Base-by-base conservation (phyloP, 2,113 vertebrate genomes). In the Gallinago jamesoni region DNA sequence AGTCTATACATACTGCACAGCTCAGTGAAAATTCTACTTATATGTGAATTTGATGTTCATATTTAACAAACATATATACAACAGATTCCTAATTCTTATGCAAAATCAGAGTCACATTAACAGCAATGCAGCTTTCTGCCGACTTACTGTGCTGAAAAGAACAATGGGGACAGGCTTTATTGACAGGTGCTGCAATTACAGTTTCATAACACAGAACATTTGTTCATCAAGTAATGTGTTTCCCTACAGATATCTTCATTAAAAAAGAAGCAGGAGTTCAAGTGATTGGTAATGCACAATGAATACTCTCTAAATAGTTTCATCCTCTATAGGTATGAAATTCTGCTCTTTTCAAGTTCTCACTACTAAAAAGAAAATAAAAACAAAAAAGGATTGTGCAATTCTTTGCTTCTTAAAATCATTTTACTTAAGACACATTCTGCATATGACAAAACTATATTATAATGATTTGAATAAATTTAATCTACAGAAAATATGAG, bases 151-250 rank as follows among this genome's bases (percentile, higher is more conserved):
- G 50, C 41, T 86, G 63, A 93, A 88, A 96, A 84, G 85, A 96
- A 92, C 84, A 97, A 89, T 74, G 39, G 45, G 30, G 66, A 89
- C n/a, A 90, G 63, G 74, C 19, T 88, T 93, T 92, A 96, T 75
- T 93, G 94, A 79, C 90, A 96, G 73, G 69, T 89, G 53, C 73
- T 89, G 76, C 84, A 96, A 96, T 96, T 97, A 93, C 13, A 86
- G 41, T 87, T 95, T 93, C 55, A 81, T 69, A 96, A 92, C 67
- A 92, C 0, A 0, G 84, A 94, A 87, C 83, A 92, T 68, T 96
- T 93, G 56, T 62, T 93, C 79, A 84, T 86, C 83, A 81, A 88
- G 85, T 41, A 86, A 87, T 39, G 31, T 86, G 45, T 66, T 95
- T 93, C 55, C 80, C 39, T 92, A 41, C 77, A 93, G 93, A 96